Evolutionary conservation across 2,797 vertebrate genomes (phyloP), one percentile per base, ranked within the genome.

Genomic region (Danio jaintianensis): DNA sequence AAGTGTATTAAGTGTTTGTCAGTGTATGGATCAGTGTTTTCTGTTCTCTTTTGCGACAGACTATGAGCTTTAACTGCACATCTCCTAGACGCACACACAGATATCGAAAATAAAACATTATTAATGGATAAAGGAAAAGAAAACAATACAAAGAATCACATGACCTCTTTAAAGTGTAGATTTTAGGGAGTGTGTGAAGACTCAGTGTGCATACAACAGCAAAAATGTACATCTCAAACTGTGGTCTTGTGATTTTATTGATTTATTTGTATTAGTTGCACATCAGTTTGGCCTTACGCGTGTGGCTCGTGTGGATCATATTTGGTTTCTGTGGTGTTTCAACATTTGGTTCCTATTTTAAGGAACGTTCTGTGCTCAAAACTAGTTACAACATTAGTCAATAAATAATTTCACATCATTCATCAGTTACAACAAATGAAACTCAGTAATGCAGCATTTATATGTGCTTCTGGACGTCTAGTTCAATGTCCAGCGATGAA

Each of bases 181-280:
- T 71, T 55, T 56, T 11, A 72, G 40, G 70, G 12, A 48, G 20
- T 2, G 45, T 56, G 53, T 72, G 40, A 58, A 52, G 22, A 69
- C 40, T 69, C 10, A 42, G n/a, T 16, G n/a, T n/a, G 36, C 59
- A 62, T 3, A 29, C 29, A 29, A 29, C 29, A 29, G 29, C 29
- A 29, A 61, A 61, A 16, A n/a, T 3, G 4, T 10, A 11, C 20
- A 22, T 53, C 29, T 50, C 45, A 12, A 56, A 16, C 69, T 42
- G n/a, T 43, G 52, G n/a, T 73, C 40, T 61, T 48, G 22, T 38
- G 56, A 10, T 61, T 74, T 61, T 61, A 11, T n/a, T 42, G 45
- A 42, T 10, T 48, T 66, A 45, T 45, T 45, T 7, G 7, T 48
- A 42, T 64, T 64, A 29, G 18, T 43, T n/a, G 47, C 47, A 3